Conservation (phyloP, 2,888 invertebrate genomes). For the Chloroclysta siterata region DNA sequence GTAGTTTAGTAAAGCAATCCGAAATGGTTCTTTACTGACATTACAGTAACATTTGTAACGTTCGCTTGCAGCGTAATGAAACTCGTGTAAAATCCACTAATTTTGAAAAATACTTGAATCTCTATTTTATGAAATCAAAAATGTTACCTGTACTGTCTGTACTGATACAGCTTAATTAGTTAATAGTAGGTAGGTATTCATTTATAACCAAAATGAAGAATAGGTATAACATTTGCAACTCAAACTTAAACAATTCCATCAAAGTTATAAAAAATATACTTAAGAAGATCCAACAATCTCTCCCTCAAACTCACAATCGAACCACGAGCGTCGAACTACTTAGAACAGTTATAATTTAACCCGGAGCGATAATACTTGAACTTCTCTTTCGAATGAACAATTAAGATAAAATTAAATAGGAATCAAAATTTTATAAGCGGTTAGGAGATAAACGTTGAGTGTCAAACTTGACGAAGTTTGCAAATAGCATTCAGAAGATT, state of each 20-base stretch:
- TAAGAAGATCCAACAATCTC: constrained; percentile 15
- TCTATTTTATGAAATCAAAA: no score
- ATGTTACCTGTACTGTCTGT: no score
- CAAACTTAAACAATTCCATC: not conserved
- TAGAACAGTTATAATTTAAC: constrained; percentile 53
- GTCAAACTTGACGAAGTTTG: constrained; percentile 75
- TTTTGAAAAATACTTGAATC: no score
- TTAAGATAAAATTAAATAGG: constrained; percentile 81
- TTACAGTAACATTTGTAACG: no score
- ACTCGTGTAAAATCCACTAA: no score
- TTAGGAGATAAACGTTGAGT: constrained; percentile 78
- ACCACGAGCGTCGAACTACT: constrained; percentile 39
- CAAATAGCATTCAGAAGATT: constrained; percentile 54
- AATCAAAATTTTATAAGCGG: constrained; percentile 82
- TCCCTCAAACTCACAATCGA: constrained; percentile 29
- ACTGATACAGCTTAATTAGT: no score
- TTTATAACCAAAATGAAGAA: not conserved
- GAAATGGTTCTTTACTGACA: no score
- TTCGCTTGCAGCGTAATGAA: no score
- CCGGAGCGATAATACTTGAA: constrained; percentile 68
- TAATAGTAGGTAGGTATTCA: no score
- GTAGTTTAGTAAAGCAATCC: no score
- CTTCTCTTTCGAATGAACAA: constrained; percentile 74
- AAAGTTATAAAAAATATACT: constrained; percentile 1
- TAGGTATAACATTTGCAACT: not conserved